phyloP scores from a whole-genome alignment of 2,888 invertebrate species.

The Volucella zonaria region DNA sequence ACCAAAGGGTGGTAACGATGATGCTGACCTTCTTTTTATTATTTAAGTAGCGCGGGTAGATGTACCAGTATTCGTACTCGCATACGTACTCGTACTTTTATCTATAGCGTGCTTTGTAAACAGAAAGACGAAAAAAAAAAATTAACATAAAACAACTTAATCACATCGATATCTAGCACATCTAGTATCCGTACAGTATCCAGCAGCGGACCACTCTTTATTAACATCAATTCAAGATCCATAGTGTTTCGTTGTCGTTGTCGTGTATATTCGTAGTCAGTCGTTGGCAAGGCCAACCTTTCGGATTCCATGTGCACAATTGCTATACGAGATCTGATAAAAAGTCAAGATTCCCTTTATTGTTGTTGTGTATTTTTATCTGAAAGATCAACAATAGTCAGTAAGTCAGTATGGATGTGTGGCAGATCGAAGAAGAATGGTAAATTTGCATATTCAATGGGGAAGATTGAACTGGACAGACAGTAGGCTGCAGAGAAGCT shows the following conservation, averaged over 20 bases:
- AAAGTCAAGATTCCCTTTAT: conserved; percentile 41
- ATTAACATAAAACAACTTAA: conserved; percentile 71
- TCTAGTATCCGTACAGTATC: conserved; percentile 34
- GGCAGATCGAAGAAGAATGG: conserved; percentile 33
- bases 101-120: conserved; percentile 9
- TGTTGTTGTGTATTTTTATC: conserved; percentile 32
- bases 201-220: conserved; percentile 24
- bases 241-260: conserved; percentile 11
- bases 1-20: conserved; percentile 39
- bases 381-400: conserved; percentile 42
- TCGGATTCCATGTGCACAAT: conserved; percentile 63
- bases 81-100: too few relatives aligned
- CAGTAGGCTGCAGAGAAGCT: not conserved
- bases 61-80: not conserved
- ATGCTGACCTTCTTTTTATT: conserved; percentile 42
- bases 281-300: conserved; percentile 65
- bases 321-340: conserved; percentile 65
- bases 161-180: conserved; percentile 57
- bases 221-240: conserved; percentile 54
- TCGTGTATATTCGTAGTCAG: not conserved
- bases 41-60: conserved; percentile 12
- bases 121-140: conserved; percentile 33
- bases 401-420: not conserved
- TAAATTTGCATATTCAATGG: conserved; percentile 63
- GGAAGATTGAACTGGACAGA: conserved; percentile 17